Evolutionary conservation across 37 sponge, comb jelly and placozoan species (phyloP).

Genomic region (Sycon ciliatum): DNA sequence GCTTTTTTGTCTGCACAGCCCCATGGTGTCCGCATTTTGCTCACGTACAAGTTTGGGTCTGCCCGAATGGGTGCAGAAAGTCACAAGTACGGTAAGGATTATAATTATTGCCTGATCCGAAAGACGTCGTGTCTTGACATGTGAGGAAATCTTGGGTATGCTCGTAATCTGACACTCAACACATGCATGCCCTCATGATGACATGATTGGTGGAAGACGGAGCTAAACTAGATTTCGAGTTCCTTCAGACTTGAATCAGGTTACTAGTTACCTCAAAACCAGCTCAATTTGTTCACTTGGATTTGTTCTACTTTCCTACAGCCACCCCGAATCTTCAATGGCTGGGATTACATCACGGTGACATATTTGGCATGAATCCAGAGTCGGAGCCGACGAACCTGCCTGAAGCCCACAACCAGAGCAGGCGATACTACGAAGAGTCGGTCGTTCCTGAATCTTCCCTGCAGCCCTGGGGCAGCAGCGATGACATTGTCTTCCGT

Average conservation of each 20-base stretch:
- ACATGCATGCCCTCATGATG: too few relatives aligned
- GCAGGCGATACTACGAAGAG: not conserved
- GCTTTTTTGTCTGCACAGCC: too few relatives aligned
- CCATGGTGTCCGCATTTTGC: conserved; percentile 77
- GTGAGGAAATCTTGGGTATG: not conserved
- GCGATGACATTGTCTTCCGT: conserved; percentile 41
- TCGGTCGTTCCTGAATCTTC: conserved; percentile 22
- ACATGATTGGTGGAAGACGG: too few relatives aligned
- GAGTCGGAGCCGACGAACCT: not conserved
- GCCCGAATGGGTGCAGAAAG: conserved; percentile 73
- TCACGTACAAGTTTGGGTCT: conserved; percentile 88
- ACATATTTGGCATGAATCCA: conserved; percentile 35
- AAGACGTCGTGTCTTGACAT: not conserved
- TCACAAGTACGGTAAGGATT: conserved; percentile 34
- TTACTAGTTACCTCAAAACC: too few relatives aligned
- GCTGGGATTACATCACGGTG: conserved; percentile 70
- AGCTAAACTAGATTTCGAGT: too few relatives aligned
- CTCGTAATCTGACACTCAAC: not conserved
- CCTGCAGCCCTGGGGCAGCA: conserved; percentile 54
- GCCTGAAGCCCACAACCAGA: not conserved
- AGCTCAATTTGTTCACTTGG: too few relatives aligned
- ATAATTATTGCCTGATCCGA: not conserved
- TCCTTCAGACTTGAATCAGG: too few relatives aligned
- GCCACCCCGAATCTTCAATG: conserved; percentile 65
- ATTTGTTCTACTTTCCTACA: not conserved